phyloP scores from a whole-genome alignment of 2,113 vertebrate species.

The Pandion haliaetus region DNA sequence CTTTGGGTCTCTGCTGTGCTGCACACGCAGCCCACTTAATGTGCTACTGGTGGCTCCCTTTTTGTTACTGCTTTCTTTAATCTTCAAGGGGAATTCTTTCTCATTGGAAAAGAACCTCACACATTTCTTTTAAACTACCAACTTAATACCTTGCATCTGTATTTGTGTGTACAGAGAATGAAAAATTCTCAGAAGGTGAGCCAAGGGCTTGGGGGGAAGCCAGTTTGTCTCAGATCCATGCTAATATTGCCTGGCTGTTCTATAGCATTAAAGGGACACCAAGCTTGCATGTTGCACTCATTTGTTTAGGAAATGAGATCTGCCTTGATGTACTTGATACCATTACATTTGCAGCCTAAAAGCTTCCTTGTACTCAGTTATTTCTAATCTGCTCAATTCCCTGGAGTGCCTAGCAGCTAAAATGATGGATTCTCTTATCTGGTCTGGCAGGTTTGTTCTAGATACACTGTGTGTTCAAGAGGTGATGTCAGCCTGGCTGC shows the following conservation, averaged over 20 bases:
- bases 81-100: background rate
- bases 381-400: conserved; percentile 52
- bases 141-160: conserved; percentile 12
- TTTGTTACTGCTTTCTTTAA: background rate
- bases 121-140: background rate
- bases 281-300: conserved; percentile 29
- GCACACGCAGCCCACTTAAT: background rate
- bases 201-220: conserved; percentile 44
- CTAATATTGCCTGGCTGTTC: conserved; percentile 7
- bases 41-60: background rate
- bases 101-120: background rate
- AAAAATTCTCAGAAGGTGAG: conserved; percentile 33
- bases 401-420: conserved; percentile 8
- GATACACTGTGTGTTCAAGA: background rate
- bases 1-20: background rate
- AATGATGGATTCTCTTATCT: conserved; percentile 51
- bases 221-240: conserved; percentile 9
- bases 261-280: conserved; percentile 1
- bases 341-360: conserved; percentile 53
- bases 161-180: background rate
- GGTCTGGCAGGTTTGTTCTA: conserved; percentile 55
- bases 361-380: conserved; percentile 54
- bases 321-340: conserved; percentile 51
- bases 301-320: conserved; percentile 60
- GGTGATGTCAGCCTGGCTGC: conserved; percentile 44